A percentile compares a stretch with the other conserved stretches of the same genome.
Evolutionary conservation across 2,113 vertebrate genomes (phyloP).

Genomic region (Phaethon lepturus): DNA sequence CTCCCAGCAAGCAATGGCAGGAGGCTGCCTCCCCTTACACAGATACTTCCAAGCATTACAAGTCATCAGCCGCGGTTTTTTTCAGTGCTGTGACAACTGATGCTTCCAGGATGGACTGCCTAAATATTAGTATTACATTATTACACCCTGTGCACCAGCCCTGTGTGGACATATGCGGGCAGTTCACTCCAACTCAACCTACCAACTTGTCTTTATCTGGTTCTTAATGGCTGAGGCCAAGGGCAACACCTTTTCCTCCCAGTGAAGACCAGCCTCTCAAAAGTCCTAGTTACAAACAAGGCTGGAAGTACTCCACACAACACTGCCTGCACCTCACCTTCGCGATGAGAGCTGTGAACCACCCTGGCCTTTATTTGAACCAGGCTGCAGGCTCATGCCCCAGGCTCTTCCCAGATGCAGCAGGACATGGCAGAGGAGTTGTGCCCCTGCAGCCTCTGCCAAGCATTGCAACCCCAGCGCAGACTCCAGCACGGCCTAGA

Average conservation of each 20-base stretch:
- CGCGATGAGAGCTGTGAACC: rapidly evolving
- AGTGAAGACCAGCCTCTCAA: not conserved
- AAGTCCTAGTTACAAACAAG: not conserved
- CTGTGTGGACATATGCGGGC: rapidly evolving
- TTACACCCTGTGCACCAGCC: not conserved
- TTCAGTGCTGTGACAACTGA: not conserved
- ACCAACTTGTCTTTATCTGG: rapidly evolving
- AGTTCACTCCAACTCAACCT: not conserved
- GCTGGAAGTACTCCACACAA: not conserved
- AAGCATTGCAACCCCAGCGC: rapidly evolving
- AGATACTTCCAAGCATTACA: not conserved
- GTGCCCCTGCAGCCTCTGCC: not conserved
- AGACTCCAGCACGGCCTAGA: rapidly evolving
- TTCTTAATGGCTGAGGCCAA: not conserved
- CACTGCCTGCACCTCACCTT: rapidly evolving
- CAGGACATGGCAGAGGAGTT: not conserved
- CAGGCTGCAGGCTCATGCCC: not conserved
- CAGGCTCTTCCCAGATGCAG: not conserved
- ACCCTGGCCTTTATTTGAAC: not conserved
- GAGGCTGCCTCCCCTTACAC: no score
- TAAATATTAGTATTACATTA: rapidly evolving
- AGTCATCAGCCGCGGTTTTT: rapidly evolving
- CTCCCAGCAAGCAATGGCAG: not conserved
- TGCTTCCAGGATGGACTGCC: rapidly evolving
- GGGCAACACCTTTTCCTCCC: no score